Percentiles rank a stretch among this genome's conserved stretches.
Conservation (phyloP, 2,888 invertebrate species). For the Lithodes maja region DNA sequence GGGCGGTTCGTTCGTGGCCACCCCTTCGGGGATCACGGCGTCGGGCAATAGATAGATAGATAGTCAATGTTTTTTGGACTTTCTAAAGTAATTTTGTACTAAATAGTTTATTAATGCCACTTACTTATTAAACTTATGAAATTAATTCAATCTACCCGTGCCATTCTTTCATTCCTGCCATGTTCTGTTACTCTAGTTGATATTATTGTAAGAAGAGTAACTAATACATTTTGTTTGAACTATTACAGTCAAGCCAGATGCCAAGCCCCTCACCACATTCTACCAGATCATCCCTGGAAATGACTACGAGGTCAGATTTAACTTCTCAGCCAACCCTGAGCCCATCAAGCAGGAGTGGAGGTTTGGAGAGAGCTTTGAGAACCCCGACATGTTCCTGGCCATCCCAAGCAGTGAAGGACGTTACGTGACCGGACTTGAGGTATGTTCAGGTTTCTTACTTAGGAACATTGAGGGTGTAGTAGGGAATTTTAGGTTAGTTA, state of each 20-base stretch:
- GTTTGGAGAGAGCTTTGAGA: constrained; percentile 57
- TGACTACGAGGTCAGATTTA: constrained; percentile 63
- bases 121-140: background rate
- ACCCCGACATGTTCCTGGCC: constrained; percentile 20
- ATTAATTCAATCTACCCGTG: background rate
- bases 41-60: no score
- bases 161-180: no score
- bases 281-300: constrained; percentile 63
- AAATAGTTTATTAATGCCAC: background rate
- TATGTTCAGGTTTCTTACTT: constrained; percentile 6
- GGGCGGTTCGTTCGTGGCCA: no score
- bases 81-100: no score
- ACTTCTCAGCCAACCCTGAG: constrained; percentile 68
- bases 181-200: no score
- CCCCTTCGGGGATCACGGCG: no score
- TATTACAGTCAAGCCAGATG: constrained; percentile 55
- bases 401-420: constrained; percentile 55
- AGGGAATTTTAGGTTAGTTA: no score
- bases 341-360: constrained; percentile 60
- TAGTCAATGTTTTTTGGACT: no score
- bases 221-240: no score
- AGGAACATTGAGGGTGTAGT: no score
- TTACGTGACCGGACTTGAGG: constrained; percentile 61
- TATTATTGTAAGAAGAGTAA: no score
- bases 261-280: constrained; percentile 42